A percentile compares a stretch with the other conserved stretches of the same genome.
These are phyloP conservation scores for Allacma fusca DNA, from an alignment of 2,888 invertebrate species.

Conservation along the genomic window DNA sequence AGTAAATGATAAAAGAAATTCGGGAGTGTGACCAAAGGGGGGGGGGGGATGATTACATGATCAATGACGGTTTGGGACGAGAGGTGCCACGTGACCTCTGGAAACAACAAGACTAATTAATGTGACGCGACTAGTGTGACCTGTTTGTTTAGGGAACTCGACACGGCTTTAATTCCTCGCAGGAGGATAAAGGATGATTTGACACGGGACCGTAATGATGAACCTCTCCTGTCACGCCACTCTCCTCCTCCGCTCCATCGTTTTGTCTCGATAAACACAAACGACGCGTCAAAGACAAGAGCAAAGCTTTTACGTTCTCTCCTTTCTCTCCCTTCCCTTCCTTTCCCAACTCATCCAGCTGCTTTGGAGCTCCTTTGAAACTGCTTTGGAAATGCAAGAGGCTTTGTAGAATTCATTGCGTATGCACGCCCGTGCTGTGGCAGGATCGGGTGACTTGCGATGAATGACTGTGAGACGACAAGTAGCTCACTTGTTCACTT, in stretches of 20 bases:
- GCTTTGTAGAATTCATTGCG: no score
- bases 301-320: not conserved
- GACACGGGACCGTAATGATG: slow-evolving; percentile 8
- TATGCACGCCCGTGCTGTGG: no score
- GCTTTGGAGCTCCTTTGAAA: no score
- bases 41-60: no score
- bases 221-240: not conserved
- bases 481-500: slow-evolving; percentile 10
- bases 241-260: slow-evolving; percentile 11
- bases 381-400: no score
- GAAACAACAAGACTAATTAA: not conserved
- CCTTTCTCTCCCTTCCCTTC: slow-evolving; percentile 9
- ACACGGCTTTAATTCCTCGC: not conserved
- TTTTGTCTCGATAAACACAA: not conserved
- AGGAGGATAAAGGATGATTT: not conserved
- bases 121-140: not conserved
- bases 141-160: not conserved
- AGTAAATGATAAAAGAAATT: no score
- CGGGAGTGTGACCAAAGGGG: no score
- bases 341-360: not conserved
- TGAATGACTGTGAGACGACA: slow-evolving; percentile 8
- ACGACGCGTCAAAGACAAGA: slow-evolving; percentile 8
- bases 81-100: no score
- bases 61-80: no score
- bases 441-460: not conserved